phyloP scores from a whole-genome alignment of 2,888 invertebrate genomes.

The Leptura quadrifasciata region DNA sequence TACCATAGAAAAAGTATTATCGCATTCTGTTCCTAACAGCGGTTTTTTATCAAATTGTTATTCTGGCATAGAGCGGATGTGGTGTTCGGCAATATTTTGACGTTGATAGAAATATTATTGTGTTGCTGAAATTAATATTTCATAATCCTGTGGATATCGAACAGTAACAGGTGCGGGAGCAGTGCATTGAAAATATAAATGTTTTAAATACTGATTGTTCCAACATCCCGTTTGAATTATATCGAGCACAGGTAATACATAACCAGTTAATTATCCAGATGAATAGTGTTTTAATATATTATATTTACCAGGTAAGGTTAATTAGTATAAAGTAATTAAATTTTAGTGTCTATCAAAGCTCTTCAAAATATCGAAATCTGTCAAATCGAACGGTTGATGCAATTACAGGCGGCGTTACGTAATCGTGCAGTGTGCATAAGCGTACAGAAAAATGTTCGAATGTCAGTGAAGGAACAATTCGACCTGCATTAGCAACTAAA shows the following conservation, averaged over 20 bases:
- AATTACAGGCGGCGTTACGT: no score
- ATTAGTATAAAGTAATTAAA: background rate
- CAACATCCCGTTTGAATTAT: background rate
- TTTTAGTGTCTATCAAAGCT: background rate
- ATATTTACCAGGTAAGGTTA: background rate
- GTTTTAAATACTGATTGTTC: background rate
- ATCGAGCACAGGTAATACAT: background rate
- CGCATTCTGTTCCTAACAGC: background rate
- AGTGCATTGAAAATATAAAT: conserved; percentile 1
- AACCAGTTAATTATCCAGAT: background rate
- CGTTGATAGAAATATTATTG: conserved; percentile 2
- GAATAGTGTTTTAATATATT: background rate
- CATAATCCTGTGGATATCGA: background rate
- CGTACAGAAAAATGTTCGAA: no score
- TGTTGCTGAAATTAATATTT: conserved; percentile 5
- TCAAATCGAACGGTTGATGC: no score
- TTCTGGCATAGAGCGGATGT: background rate
- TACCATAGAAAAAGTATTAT: background rate
- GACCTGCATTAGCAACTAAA: no score
- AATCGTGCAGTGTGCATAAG: no score
- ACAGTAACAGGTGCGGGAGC: background rate
- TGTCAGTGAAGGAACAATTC: no score
- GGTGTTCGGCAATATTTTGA: conserved; percentile 3
- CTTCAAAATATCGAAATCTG: background rate
- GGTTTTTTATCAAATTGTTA: background rate